These are phyloP conservation scores for Hydrotaea cyrtoneurina DNA, from an alignment of 2,888 invertebrate species.

Conservation along the genomic window DNA sequence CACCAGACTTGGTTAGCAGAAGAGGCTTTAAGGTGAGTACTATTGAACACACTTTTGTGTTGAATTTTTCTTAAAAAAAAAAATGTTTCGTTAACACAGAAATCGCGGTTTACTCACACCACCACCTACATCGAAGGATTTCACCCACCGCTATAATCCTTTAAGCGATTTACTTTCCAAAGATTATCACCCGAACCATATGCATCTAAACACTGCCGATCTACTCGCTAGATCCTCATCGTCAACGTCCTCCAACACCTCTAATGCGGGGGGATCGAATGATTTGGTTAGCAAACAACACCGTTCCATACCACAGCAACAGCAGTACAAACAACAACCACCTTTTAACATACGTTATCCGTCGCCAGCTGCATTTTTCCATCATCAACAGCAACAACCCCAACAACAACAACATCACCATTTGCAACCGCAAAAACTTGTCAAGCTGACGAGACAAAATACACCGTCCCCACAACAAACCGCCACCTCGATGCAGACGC, in stretches of 20 bases:
- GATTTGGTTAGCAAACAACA: constrained; percentile 63
- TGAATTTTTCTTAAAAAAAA: too few relatives aligned
- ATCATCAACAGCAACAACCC: constrained; percentile 68
- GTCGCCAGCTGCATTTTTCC: constrained; percentile 69
- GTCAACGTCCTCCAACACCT: constrained; percentile 42
- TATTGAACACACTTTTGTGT: too few relatives aligned
- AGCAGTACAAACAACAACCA: constrained; percentile 66
- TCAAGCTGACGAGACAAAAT: constrained; percentile 70
- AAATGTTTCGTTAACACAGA: too few relatives aligned
- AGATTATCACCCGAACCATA: constrained; percentile 76
- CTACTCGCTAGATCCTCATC: constrained; percentile 71
- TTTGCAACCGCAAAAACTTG: constrained; percentile 69
- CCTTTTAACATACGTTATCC: constrained; percentile 70
- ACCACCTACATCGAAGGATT: constrained; percentile 74
- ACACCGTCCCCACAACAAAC: constrained; percentile 77
- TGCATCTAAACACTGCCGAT: constrained; percentile 69
- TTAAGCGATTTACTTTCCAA: constrained; percentile 79
- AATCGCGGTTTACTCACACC: constrained; percentile 78
- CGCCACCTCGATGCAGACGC: constrained; percentile 71
- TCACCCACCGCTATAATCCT: constrained; percentile 78
- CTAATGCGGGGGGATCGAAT: constrained; percentile 37
- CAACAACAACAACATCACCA: constrained; percentile 70
- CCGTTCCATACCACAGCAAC: constrained; percentile 67
- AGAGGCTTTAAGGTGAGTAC: constrained; percentile 80
- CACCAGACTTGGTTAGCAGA: constrained; percentile 81